A percentile compares a stretch with the other conserved stretches of the same genome.
Conservation (phyloP, 2,797 vertebrate species). For the Podargus strigoides region DNA sequence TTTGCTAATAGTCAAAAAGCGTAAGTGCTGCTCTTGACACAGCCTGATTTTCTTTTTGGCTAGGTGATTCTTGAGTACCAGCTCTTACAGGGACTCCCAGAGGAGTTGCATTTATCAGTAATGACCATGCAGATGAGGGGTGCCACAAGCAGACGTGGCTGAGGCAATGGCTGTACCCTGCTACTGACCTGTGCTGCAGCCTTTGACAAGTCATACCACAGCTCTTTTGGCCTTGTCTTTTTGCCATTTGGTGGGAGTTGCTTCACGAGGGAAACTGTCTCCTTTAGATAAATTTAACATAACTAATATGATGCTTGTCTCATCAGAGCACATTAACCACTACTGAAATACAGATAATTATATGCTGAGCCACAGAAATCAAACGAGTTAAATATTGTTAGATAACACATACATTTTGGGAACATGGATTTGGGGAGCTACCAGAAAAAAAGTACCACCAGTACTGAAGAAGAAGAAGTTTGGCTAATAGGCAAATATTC, state of each 20-base stretch:
- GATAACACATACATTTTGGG: background rate
- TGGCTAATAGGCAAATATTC: background rate
- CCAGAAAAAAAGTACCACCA: background rate
- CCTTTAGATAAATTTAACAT: background rate
- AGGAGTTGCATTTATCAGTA: background rate
- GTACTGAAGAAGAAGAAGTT: background rate
- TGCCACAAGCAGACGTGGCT: background rate
- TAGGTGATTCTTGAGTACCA: background rate
- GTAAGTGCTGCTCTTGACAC: fast-evolving
- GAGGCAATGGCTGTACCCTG: background rate
- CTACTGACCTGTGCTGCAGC: background rate
- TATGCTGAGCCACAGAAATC: background rate
- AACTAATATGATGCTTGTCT: no score
- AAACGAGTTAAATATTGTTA: background rate
- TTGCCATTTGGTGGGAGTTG: background rate
- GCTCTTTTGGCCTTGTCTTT: background rate
- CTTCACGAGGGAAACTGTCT: background rate
- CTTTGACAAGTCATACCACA: background rate
- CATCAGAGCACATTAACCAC: background rate
- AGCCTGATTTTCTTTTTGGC: background rate
- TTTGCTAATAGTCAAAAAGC: background rate
- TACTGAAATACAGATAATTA: background rate
- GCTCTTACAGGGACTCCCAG: background rate
- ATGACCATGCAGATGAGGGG: background rate
- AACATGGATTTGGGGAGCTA: background rate